Base-by-base conservation (phyloP, 2,797 vertebrate genomes). In the Spea hammondii region DNA sequence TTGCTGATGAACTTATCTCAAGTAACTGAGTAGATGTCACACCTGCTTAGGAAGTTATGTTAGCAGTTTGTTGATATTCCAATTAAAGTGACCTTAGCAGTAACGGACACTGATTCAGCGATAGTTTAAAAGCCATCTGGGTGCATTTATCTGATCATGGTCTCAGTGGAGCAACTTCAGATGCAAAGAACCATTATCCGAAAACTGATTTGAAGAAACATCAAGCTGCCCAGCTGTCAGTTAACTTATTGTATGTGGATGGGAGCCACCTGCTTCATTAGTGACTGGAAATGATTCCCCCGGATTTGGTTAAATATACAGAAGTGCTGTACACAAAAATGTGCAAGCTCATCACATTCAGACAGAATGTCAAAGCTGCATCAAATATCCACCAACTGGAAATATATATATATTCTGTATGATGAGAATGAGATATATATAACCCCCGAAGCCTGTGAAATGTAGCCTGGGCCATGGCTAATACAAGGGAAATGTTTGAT, bases 71-170 rank as follows among this genome's bases (percentile, higher is more conserved):
- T 32, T 77, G 75, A 74, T 77, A 69, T 72, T 59, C 65, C 71
- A 82, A 78, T 82, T 82, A 78, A 69, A 69, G 75, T 82, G 80
- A 82, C 80, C 80, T 82, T 82, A 77, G 80, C 80, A 82, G 49
- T 74, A 69, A 82, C 75, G 75, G 80, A 82, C 75, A 73, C 65
- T 70, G 70, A 77, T 74, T 82, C 73, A 82, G 75, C 75, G 70
- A 74, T 69, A 69, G 79, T 77, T 82, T 82, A 82, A 77, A 75
- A 77, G 80, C 75, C 80, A 82, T 78, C 75, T 74, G 80, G 80
- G 75, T 50, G 45, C 55, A 82, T 82, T 77, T 65, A 82, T 78
- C 80, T 77, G 80, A 82, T 82, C 64, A 78, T 82, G 53, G 75
- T 78, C 80, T 78, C 80, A 64, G 54, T 54, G 65, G 80, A 82